Conservation (phyloP, 2,113 vertebrate genomes). For the Lanius collurio region DNA sequence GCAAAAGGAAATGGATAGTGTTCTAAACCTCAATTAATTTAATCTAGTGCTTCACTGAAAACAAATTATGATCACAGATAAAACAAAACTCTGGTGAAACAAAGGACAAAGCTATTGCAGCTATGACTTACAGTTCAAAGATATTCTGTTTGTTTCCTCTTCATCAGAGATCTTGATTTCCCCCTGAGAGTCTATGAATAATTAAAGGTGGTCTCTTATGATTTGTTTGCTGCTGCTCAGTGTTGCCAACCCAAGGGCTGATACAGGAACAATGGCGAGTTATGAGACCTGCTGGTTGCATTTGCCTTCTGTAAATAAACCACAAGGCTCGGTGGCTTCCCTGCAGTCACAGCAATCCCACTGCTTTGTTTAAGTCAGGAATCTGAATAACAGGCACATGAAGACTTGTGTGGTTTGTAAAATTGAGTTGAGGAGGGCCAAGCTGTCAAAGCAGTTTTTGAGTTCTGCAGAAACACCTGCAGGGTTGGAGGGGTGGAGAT, state of each 20-base stretch:
- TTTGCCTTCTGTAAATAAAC: constrained; percentile 52
- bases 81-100: constrained; percentile 61
- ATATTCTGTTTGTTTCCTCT: constrained; percentile 64
- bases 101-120: constrained; percentile 68
- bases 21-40: constrained; percentile 79
- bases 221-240: constrained; percentile 31
- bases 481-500: neutral
- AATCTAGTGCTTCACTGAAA: constrained; percentile 72
- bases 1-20: constrained; percentile 74
- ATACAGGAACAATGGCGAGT: constrained; percentile 39
- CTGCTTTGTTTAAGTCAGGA: constrained; percentile 8
- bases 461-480: neutral
- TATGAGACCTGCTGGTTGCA: constrained; percentile 22
- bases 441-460: neutral
- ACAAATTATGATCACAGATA: constrained; percentile 78
- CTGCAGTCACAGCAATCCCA: neutral
- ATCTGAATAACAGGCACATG: neutral
- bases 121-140: constrained; percentile 70
- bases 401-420: neutral
- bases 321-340: neutral
- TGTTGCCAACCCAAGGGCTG: neutral
- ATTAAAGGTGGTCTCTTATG: constrained; percentile 71
- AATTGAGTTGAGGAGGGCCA: neutral
- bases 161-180: constrained; percentile 44
- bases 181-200: constrained; percentile 62